Conservation (phyloP, 2,888 invertebrate genomes). For the Sicus ferrugineus region DNA sequence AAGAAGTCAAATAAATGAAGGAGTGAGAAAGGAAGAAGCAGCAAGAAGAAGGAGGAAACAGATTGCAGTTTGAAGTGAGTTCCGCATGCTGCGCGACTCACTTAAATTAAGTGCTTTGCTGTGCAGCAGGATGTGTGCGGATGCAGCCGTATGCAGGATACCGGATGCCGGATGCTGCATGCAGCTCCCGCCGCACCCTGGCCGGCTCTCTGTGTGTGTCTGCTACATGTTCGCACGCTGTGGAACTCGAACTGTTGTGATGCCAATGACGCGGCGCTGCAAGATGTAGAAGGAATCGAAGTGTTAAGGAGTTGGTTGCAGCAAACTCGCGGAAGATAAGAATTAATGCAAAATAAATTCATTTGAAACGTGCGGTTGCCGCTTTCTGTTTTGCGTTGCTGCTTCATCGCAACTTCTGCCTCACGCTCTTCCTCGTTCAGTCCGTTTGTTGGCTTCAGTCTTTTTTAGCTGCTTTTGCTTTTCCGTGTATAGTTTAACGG, state of each 20-base stretch:
- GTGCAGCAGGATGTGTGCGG: conserved; percentile 35
- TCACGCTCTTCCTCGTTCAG: too few species aligned
- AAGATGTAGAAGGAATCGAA: not conserved
- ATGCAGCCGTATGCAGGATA: conserved; percentile 2
- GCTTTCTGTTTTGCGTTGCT: not conserved
- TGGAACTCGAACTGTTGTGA: too few species aligned
- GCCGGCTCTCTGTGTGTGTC: too few species aligned
- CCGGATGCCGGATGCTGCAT: conserved; percentile 17
- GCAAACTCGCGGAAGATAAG: conserved; percentile 19
- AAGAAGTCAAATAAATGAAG: conserved; percentile 20
- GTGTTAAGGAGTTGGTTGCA: not conserved
- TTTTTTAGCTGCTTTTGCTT: not conserved
- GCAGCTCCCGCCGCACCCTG: too few species aligned
- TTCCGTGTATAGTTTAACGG: not conserved
- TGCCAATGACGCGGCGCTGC: too few species aligned
- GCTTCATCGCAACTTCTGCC: not conserved
- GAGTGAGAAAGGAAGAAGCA: not conserved
- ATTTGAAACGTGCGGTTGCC: conserved; percentile 28
- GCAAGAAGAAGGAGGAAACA: not conserved
- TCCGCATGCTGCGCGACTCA: conserved; percentile 44
- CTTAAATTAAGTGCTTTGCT: conserved; percentile 49
- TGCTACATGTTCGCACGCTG: too few species aligned
- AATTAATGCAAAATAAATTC: conserved; percentile 31
- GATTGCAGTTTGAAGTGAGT: conserved; percentile 31
- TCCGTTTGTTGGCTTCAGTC: not conserved